Evolutionary conservation across 2,113 vertebrate species (phyloP).

Genomic region (Mixornis gularis): DNA sequence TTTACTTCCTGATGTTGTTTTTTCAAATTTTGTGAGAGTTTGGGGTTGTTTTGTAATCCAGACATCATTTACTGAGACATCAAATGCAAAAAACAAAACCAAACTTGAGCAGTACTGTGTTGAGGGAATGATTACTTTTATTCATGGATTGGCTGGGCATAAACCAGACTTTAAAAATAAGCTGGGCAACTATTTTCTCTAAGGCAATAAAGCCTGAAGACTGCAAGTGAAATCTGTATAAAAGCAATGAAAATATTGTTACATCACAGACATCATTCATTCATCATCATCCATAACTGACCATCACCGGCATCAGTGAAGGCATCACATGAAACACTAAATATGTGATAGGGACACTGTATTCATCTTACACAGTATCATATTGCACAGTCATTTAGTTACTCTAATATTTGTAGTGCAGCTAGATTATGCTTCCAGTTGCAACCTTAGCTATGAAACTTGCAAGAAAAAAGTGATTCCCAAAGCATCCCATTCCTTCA

Average conservation of each 20-base stretch:
- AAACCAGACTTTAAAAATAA: background rate
- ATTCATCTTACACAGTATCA: background rate
- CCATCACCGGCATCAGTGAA: background rate
- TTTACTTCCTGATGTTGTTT: background rate
- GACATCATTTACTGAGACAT: background rate
- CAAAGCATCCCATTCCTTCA: background rate
- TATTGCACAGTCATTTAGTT: background rate
- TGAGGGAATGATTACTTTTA: background rate
- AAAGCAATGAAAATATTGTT: background rate
- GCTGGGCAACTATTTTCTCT: background rate
- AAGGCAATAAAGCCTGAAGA: background rate
- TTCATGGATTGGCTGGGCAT: background rate
- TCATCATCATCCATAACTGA: background rate
- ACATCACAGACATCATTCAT: background rate
- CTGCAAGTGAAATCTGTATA: background rate
- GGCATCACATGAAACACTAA: background rate
- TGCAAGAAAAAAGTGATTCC: background rate
- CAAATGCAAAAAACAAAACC: background rate
- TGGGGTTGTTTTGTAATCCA: background rate
- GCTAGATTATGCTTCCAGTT: background rate
- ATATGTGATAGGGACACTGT: too few species aligned
- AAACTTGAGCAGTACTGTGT: background rate
- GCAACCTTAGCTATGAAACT: background rate
- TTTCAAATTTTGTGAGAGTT: background rate
- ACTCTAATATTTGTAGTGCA: background rate